phyloP scores from a whole-genome alignment of 1,140 invertebrate genomes.

The Samia ricini region DNA sequence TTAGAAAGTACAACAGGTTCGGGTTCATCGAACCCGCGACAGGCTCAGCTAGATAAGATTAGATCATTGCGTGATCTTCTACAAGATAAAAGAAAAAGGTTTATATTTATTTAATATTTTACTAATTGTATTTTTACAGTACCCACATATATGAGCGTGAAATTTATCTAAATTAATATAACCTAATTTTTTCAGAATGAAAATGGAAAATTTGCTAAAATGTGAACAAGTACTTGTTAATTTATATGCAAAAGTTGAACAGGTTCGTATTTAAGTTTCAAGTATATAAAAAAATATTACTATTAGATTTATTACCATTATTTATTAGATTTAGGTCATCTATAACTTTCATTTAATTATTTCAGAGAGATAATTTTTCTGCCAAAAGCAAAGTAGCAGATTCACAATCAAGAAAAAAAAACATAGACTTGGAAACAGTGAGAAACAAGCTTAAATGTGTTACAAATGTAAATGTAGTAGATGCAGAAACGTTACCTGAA shows the following conservation, averaged over 20 bases:
- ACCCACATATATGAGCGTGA: not conserved
- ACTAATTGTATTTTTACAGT: not conserved
- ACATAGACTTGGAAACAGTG: not conserved
- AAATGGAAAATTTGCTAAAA: slow-evolving; percentile 81
- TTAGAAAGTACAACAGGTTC: slow-evolving; percentile 72
- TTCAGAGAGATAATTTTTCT: slow-evolving; percentile 39
- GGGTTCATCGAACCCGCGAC: slow-evolving; percentile 66
- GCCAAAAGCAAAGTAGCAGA: not conserved
- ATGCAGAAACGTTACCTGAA: slow-evolving; percentile 50
- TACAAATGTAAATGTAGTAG: slow-evolving; percentile 7
- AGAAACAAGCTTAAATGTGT: slow-evolving; percentile 2
- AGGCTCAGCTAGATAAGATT: slow-evolving; percentile 80
- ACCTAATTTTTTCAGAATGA: slow-evolving; percentile 77
- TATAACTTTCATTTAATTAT: slow-evolving; percentile 9
- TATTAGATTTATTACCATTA: not conserved
- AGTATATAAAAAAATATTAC: not conserved
- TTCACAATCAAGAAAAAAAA: not conserved
- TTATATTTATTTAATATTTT: not conserved
- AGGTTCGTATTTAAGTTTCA: slow-evolving; percentile 58
- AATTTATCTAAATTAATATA: not conserved
- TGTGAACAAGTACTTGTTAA: slow-evolving; percentile 82
- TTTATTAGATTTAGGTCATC: not conserved
- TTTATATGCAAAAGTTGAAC: slow-evolving; percentile 80
- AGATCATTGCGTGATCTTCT: slow-evolving; percentile 80
- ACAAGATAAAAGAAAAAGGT: slow-evolving; percentile 81